Conservation (phyloP, 2,113 vertebrate genomes). For the Tilapia sparmanii region DNA sequence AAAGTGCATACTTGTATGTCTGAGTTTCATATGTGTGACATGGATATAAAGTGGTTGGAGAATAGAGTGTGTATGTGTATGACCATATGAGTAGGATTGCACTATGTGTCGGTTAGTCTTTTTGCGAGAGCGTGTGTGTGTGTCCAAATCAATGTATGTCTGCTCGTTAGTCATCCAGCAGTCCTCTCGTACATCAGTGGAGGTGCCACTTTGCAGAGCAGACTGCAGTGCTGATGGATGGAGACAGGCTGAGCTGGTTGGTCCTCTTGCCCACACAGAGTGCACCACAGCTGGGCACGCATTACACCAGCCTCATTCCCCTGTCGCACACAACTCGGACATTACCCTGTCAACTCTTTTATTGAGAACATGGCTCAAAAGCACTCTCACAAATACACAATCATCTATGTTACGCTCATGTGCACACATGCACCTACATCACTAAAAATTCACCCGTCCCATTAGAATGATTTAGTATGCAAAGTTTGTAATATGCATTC, state of each 20-base stretch:
- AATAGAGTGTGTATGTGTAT: neutral
- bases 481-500: neutral
- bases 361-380: neutral
- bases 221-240: constrained; percentile 42
- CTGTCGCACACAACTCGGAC: neutral
- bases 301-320: neutral
- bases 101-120: neutral
- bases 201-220: constrained; percentile 37
- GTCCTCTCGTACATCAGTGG: constrained; percentile 18
- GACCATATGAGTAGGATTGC: neutral
- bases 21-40: neutral
- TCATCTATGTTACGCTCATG: neutral
- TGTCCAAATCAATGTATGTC: neutral
- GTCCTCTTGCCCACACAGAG: constrained; percentile 47
- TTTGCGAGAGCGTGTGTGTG: neutral
- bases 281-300: neutral
- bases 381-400: neutral
- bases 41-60: neutral
- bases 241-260: constrained; percentile 21
- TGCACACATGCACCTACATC: neutral
- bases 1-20: neutral
- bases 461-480: neutral
- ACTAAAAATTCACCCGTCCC: fast-evolving
- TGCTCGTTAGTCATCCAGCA: constrained; percentile 38
- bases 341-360: neutral